These are phyloP conservation scores for Anthrax anthrax DNA, from an alignment of 2,888 invertebrate species.

Conservation along the genomic window DNA sequence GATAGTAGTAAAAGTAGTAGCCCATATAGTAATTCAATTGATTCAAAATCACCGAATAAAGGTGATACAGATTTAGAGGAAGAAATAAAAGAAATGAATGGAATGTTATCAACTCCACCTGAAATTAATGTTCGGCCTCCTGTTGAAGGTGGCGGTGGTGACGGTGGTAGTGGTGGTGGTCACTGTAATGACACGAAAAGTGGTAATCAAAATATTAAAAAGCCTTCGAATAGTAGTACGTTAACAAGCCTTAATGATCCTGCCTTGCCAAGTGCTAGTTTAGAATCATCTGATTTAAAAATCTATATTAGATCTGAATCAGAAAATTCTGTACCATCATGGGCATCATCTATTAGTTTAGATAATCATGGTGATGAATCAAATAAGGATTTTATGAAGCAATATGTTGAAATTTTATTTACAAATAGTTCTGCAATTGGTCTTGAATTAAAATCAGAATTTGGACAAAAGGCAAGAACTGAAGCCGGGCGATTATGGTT, in stretches of 20 bases:
- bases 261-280: conserved; percentile 42
- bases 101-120: conserved; percentile 18
- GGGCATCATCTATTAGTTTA: conserved; percentile 46
- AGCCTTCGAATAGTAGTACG: conserved; percentile 39
- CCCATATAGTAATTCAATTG: conserved; percentile 22
- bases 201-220: conserved; percentile 14
- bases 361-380: conserved; percentile 40
- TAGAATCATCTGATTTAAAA: conserved; percentile 39
- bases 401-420: conserved; percentile 49
- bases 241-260: conserved; percentile 43
- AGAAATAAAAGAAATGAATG: conserved; percentile 23
- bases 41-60: conserved; percentile 20
- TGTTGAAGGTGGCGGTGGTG: conserved; percentile 13
- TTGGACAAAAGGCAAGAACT: conserved; percentile 48
- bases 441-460: conserved; percentile 50
- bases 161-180: neutral
- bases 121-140: conserved; percentile 31
- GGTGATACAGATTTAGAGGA: conserved; percentile 18
- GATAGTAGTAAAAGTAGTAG: conserved; percentile 17
- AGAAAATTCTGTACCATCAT: conserved; percentile 46
- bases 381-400: conserved; percentile 49
- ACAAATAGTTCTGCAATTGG: conserved; percentile 41
- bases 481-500: conserved; percentile 54
- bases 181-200: too few species aligned
- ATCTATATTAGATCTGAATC: conserved; percentile 35